These are phyloP conservation scores for Clarias gariepinus DNA, from an alignment of 2,113 vertebrate species.

Conservation along the genomic window DNA sequence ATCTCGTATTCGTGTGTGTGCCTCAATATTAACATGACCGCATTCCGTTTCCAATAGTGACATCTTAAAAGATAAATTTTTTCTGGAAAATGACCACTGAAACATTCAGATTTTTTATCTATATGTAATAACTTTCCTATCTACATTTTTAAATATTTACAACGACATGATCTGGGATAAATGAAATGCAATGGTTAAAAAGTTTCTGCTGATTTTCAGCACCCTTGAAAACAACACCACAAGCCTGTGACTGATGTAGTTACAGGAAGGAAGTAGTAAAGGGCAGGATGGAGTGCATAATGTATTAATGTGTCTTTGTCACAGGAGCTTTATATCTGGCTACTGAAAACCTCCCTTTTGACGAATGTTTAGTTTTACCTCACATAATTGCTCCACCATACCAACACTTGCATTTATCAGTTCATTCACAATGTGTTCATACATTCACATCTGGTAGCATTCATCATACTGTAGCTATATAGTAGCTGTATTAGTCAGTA, in stretches of 20 bases:
- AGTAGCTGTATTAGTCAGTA: not conserved
- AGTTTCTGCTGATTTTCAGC: not conserved
- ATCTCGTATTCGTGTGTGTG: no score
- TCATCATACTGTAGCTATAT: not conserved
- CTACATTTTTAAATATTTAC: not conserved
- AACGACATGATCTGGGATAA: not conserved
- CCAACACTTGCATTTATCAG: no score
- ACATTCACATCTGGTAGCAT: not conserved
- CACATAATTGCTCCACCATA: no score
- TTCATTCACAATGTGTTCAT: not conserved
- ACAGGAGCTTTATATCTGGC: not conserved
- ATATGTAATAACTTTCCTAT: no score
- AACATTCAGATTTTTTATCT: not conserved
- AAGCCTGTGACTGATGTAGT: not conserved
- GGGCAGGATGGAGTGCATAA: not conserved
- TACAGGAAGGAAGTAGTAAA: not conserved
- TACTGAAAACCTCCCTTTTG: not conserved
- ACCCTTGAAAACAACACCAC: not conserved
- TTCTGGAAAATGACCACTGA: no score
- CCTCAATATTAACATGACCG: no score
- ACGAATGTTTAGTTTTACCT: not conserved
- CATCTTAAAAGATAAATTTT: no score
- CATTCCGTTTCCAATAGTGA: no score
- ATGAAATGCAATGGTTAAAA: not conserved
- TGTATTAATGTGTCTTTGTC: not conserved